Percentiles rank a stretch among this genome's conserved stretches.
These are phyloP conservation scores for Diploptera punctata DNA, from an alignment of 2,888 invertebrate species.

Conservation along the genomic window DNA sequence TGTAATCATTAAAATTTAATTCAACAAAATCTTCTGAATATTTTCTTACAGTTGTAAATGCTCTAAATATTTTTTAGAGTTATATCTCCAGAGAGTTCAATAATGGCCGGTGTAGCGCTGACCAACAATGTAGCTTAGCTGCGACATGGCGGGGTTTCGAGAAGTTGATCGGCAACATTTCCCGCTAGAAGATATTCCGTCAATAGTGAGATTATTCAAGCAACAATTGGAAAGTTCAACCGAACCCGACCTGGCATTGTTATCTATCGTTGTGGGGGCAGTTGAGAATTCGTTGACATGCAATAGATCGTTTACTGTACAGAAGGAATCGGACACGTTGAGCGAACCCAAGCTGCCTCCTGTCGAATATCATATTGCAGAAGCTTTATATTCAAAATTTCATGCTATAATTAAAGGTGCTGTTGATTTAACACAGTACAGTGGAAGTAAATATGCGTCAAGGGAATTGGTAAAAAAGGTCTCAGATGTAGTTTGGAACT, in stretches of 20 bases:
- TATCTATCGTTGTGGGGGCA: constrained; percentile 91
- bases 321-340: constrained; percentile 52
- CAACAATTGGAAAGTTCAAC: constrained; percentile 69
- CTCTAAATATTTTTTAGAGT: neutral
- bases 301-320: constrained; percentile 54
- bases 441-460: constrained; percentile 68
- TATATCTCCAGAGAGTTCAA: constrained; percentile 15
- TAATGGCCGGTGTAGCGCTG: constrained; percentile 37
- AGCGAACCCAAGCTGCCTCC: constrained; percentile 67
- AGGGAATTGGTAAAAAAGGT: constrained; percentile 90
- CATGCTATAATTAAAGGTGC: constrained; percentile 79
- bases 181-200: constrained; percentile 75
- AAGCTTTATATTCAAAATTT: constrained; percentile 85
- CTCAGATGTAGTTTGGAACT: constrained; percentile 95
- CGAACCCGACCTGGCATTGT: constrained; percentile 87
- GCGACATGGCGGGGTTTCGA: constrained; percentile 66
- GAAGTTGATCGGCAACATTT: constrained; percentile 76
- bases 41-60: neutral
- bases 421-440: constrained; percentile 71
- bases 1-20: too few species aligned
- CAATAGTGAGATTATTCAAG: constrained; percentile 77
- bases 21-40: too few species aligned
- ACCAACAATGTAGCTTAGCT: constrained; percentile 39
- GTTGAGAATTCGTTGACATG: constrained; percentile 91
- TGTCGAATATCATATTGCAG: constrained; percentile 81